Base-by-base conservation (phyloP, 2,888 invertebrate genomes). In the Amiota mariae region DNA sequence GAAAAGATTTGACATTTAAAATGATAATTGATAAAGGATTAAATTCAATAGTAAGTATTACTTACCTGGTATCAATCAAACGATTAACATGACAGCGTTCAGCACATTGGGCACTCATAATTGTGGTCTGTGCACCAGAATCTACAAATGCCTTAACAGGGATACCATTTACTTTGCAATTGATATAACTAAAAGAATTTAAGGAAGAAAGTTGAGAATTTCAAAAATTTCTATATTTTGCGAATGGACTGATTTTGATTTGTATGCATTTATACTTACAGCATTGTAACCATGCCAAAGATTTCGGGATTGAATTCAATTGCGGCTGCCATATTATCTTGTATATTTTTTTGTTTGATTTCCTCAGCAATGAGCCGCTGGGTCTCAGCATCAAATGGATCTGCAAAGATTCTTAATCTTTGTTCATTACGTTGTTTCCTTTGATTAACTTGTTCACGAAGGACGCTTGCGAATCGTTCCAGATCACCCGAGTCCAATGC, bases 241-340 rank as follows among this genome's bases (percentile, higher is more conserved):
- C 12, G 47, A 24, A 24, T 46, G n/a, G 11, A 36, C 20, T 15
- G 12, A 24, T 24, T 24, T 24, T 51, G 11, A 1, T 20, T 49
- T 18, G 71, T n/a, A 73, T 11, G 49, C 11, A n/a, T 24, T 61
- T n/a, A n/a, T 36, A 78, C 88, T 81, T 78, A 95, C 82, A 99
- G 92, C 99, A 99, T 99, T 67, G 96, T 95, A 63, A 99, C 98
- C 49, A 97, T 97, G 73, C 98, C 99, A 90, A 99, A 99, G 63
- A 96, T 97, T 91, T 99, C 99, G 0, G 99, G 99, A 90, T 98
- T 97, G 89, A 97, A 97, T 88, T 99, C 99, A 94, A 99, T 97
- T 0, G 99, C 99, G 1, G 97, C 97, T 88, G 98, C 97, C 98
- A 99, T 98, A 87, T 98, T 98, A 0, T 97, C 96, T 90, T 98